Percentiles rank a stretch among this genome's conserved stretches.
Evolutionary conservation across 2,113 vertebrate species (phyloP).

Genomic region (Datnioides undecimradiatus): DNA sequence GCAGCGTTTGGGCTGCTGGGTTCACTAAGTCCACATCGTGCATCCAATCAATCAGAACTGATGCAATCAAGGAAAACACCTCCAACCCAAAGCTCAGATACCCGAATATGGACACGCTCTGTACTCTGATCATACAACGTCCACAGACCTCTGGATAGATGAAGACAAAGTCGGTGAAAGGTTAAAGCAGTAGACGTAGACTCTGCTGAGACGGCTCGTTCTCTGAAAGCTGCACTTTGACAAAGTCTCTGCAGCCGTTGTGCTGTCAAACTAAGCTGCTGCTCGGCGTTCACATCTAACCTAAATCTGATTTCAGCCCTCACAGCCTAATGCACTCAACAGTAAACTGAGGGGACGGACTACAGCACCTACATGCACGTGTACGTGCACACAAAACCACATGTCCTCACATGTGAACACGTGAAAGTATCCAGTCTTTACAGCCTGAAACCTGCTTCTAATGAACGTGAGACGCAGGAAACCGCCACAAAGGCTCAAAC

Average conservation of each 20-base stretch:
- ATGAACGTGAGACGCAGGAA: not conserved
- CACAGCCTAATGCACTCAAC: not conserved
- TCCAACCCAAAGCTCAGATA: not conserved
- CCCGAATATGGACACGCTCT: not conserved
- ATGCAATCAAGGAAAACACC: not conserved
- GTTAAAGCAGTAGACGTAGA: not conserved
- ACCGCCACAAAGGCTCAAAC: not conserved
- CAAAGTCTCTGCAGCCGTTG: not conserved
- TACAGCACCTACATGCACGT: not conserved
- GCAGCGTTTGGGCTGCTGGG: not conserved
- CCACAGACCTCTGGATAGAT: not conserved
- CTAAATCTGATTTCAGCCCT: constrained; percentile 10
- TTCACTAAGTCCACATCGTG: not conserved
- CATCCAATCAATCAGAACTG: not conserved
- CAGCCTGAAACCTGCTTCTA: not conserved
- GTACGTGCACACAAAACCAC: too few relatives aligned
- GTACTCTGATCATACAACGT: not conserved
- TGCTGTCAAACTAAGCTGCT: constrained; percentile 22
- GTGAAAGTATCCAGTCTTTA: not conserved
- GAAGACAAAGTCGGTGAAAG: not conserved
- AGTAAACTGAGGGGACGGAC: not conserved
- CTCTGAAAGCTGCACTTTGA: constrained; percentile 5
- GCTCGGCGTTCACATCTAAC: constrained; percentile 5
- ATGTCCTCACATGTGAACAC: not conserved
- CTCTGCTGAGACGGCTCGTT: not conserved